phyloP scores from a whole-genome alignment of 2,113 vertebrate genomes.

The Plecturocebus donacophilus region DNA sequence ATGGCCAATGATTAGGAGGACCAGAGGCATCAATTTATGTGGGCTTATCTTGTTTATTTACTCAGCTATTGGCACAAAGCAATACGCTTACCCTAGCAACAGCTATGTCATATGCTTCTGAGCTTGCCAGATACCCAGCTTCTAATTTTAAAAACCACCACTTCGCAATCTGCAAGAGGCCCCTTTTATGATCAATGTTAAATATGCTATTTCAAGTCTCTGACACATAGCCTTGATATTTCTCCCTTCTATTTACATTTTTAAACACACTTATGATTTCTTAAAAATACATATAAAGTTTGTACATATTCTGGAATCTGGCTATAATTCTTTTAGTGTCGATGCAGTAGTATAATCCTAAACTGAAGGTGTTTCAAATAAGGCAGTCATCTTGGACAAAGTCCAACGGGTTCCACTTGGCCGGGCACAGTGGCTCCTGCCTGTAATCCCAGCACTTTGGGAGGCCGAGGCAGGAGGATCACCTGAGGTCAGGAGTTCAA shows the following conservation, averaged over 20 bases:
- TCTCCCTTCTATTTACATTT: neutral
- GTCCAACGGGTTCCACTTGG: neutral
- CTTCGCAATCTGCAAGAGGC: neutral
- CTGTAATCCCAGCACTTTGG: too few species aligned
- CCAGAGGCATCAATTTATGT: conserved; percentile 73
- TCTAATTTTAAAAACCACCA: conserved; percentile 58
- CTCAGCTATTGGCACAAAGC: conserved; percentile 70
- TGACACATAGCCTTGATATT: neutral
- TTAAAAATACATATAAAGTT: neutral
- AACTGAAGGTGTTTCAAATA: neutral
- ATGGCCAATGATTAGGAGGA: conserved; percentile 78
- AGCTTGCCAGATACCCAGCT: neutral
- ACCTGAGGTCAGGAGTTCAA: too few species aligned
- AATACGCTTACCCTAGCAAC: conserved; percentile 60
- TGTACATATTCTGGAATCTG: neutral
- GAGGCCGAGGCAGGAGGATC: too few species aligned
- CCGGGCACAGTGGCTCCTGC: too few species aligned
- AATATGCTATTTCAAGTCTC: conserved; percentile 34
- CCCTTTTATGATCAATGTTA: neutral
- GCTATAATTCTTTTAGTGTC: neutral
- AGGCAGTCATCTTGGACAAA: neutral
- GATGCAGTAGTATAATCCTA: neutral
- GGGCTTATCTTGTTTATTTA: conserved; percentile 80
- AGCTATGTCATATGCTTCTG: neutral
- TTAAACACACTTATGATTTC: neutral